Conservation (phyloP, 2,113 vertebrate species). For the Symphodus melops region DNA sequence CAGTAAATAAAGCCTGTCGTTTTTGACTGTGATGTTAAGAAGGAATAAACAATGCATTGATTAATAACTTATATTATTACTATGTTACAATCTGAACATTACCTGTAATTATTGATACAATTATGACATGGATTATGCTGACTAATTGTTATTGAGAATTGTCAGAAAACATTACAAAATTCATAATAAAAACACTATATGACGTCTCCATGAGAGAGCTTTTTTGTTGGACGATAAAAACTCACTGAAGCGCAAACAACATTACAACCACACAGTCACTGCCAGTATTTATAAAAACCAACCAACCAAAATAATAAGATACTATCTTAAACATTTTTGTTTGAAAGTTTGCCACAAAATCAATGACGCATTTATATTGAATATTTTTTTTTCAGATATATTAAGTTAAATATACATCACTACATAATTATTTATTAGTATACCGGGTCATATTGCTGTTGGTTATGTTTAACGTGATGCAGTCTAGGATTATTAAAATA, state of each 20-base stretch:
- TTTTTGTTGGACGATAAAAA: conserved; percentile 14
- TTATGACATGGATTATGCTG: conserved; percentile 77
- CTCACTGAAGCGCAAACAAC: background rate
- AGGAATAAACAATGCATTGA: conserved; percentile 83
- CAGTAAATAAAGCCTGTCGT: conserved; percentile 86
- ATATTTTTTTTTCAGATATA: too few species aligned
- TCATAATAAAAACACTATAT: conserved; percentile 87
- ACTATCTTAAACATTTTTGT: too few species aligned
- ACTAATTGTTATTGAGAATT: conserved; percentile 82
- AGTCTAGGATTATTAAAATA: too few species aligned
- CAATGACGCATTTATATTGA: too few species aligned
- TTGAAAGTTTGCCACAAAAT: too few species aligned
- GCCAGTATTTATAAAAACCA: too few species aligned
- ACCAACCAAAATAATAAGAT: too few species aligned
- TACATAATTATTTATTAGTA: too few species aligned
- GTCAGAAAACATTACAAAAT: conserved; percentile 82
- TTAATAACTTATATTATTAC: conserved; percentile 84
- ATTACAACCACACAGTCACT: too few species aligned
- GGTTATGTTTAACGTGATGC: too few species aligned
- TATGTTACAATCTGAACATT: conserved; percentile 80
- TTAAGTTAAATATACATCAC: too few species aligned
- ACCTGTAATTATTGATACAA: conserved; percentile 82
- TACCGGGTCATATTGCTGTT: too few species aligned
- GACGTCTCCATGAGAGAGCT: conserved; percentile 65
- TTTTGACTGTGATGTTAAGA: conserved; percentile 85